Evolutionary conservation across 2,888 invertebrate species (phyloP).

Genomic region (Synanthedon tipuliformis): DNA sequence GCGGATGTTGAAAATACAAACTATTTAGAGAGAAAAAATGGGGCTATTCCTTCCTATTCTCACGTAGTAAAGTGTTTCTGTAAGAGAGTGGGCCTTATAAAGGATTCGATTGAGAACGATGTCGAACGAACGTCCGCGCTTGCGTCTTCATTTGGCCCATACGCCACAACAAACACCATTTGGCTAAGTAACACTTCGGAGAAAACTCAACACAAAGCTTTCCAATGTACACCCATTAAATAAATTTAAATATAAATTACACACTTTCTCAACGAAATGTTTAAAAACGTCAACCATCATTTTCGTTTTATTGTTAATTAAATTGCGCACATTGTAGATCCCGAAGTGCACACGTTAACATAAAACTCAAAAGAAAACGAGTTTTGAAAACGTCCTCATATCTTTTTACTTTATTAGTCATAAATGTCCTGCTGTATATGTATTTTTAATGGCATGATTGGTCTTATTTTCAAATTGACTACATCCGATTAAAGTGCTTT

Average conservation of each 20-base stretch:
- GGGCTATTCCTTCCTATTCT: slow-evolving; percentile 20
- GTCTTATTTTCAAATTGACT: slow-evolving; percentile 35
- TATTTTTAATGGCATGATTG: slow-evolving; percentile 45
- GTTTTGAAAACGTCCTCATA: slow-evolving; percentile 40
- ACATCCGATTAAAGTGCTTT: slow-evolving; percentile 16
- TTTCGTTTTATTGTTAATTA: slow-evolving; percentile 41
- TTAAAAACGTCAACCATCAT: slow-evolving; percentile 15
- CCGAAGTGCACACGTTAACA: slow-evolving; percentile 34
- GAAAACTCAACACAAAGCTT: background rate
- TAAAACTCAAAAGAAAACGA: slow-evolving; percentile 35
- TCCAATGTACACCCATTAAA: background rate
- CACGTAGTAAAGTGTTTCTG: slow-evolving; percentile 42
- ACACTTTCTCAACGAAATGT: slow-evolving; percentile 4
- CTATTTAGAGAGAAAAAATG: background rate
- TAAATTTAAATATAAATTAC: background rate
- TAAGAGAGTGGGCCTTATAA: slow-evolving; percentile 50
- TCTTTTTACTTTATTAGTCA: slow-evolving; percentile 50
- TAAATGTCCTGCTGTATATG: slow-evolving; percentile 43
- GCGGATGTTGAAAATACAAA: background rate
- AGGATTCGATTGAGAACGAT: slow-evolving; percentile 38
- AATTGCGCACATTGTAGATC: slow-evolving; percentile 28
- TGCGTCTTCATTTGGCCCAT: slow-evolving; percentile 39
- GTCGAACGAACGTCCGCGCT: slow-evolving; percentile 31
- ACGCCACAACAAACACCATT: slow-evolving; percentile 8
- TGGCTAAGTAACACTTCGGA: background rate